Conservation (phyloP, 2,888 invertebrate species). For the Exephanes ischioxanthus region DNA sequence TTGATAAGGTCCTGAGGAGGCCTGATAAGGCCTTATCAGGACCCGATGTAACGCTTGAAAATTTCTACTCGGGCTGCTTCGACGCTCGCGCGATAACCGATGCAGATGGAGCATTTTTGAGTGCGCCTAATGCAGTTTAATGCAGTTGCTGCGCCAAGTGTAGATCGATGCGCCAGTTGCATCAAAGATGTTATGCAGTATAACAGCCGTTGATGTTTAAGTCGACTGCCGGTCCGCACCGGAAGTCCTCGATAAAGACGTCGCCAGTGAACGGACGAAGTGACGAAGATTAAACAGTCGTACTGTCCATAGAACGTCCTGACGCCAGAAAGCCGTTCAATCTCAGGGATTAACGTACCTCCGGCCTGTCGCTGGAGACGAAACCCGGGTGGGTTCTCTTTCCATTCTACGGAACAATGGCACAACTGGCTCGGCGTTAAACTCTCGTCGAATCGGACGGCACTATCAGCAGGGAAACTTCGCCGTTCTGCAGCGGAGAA, state of each 20-base stretch:
- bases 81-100: neutral
- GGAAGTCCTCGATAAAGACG: constrained; percentile 34
- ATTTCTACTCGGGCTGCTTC: neutral
- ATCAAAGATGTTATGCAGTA: neutral
- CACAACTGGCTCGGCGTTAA: constrained; percentile 59
- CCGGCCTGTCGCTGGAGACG: constrained; percentile 13
- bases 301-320: neutral
- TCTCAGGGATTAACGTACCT: constrained; percentile 45
- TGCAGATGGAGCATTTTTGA: neutral
- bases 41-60: no score
- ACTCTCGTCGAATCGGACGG: constrained; percentile 60
- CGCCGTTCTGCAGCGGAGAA: constrained; percentile 11
- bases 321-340: constrained; percentile 48
- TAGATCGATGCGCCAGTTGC: neutral
- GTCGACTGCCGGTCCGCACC: constrained; percentile 5
- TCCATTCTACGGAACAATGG: constrained; percentile 58
- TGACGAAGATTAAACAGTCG: constrained; percentile 27
- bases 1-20: no score
- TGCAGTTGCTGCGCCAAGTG: neutral
- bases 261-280: constrained; percentile 11
- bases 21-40: no score
- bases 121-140: neutral
- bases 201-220: constrained; percentile 10
- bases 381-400: constrained; percentile 28
- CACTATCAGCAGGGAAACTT: constrained; percentile 60